Evolutionary conservation across 2,888 invertebrate genomes (phyloP).

Genomic region (Hirudinaria manillensis): DNA sequence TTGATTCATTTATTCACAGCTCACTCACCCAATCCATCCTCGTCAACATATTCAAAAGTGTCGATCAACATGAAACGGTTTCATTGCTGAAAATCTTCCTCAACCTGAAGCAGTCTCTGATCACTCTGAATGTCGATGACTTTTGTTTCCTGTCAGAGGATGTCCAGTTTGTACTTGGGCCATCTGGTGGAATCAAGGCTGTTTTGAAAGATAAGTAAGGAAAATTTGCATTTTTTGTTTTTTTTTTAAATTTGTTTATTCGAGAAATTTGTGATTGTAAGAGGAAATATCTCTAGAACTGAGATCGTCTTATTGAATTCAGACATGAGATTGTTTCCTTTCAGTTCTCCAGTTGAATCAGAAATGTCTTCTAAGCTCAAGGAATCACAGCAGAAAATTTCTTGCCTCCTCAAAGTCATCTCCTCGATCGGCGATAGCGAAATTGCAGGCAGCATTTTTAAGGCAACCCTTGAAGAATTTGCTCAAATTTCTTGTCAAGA

Average conservation of each 20-base stretch:
- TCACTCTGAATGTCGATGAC: background rate
- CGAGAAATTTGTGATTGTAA: background rate
- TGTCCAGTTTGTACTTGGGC: background rate
- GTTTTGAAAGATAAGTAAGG: background rate
- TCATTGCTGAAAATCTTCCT: background rate
- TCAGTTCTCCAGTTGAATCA: too few species aligned
- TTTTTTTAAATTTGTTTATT: background rate
- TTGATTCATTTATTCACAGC: background rate
- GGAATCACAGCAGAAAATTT: background rate
- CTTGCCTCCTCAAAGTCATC: background rate
- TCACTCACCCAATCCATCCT: slow-evolving; percentile 1
- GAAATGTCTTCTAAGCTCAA: background rate
- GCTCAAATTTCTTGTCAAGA: background rate
- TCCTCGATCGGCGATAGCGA: background rate
- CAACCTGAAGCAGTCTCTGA: background rate
- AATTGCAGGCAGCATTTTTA: background rate
- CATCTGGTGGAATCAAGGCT: slow-evolving; percentile 4
- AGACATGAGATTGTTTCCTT: too few species aligned
- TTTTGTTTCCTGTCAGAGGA: background rate
- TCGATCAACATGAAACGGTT: background rate
- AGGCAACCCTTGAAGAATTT: background rate
- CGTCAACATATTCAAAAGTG: background rate
- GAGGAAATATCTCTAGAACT: background rate
- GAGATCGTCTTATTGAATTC: too few species aligned
- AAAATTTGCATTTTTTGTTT: background rate